Percentiles rank a stretch among this genome's conserved stretches.
Evolutionary conservation across 2,888 invertebrate genomes (phyloP).

Genomic region (Platycheirus albimanus): DNA sequence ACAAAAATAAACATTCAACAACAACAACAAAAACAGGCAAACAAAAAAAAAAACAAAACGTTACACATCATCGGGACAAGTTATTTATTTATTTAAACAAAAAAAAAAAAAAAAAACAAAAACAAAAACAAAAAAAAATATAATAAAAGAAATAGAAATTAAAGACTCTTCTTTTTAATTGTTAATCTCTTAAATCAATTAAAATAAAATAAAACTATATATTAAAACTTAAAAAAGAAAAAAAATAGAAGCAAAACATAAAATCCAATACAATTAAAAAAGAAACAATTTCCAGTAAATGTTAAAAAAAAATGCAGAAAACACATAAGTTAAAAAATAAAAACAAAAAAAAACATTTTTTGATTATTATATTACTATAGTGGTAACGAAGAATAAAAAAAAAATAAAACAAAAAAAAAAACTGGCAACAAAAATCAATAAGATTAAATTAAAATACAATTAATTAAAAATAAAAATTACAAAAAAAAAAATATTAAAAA

Average conservation of each 20-base stretch:
- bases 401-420: conserved; percentile 65
- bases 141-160: conserved; percentile 69
- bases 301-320: conserved; percentile 76
- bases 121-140: conserved; percentile 48
- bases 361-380: conserved; percentile 75
- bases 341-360: conserved; percentile 77
- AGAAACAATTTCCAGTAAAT: conserved; percentile 75
- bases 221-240: conserved; percentile 79
- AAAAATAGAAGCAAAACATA: conserved; percentile 76
- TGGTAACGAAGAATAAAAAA: conserved; percentile 70
- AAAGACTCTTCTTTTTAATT: conserved; percentile 74
- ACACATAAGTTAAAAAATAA: conserved; percentile 71
- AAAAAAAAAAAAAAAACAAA: conserved; percentile 39
- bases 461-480: conserved; percentile 76
- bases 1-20: conserved; percentile 52
- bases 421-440: conserved; percentile 76
- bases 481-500: conserved; percentile 71
- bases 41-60: conserved; percentile 52
- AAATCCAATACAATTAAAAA: conserved; percentile 75
- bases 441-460: conserved; percentile 76
- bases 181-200: conserved; percentile 75
- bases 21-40: conserved; percentile 55
- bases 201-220: conserved; percentile 76
- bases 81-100: conserved; percentile 74
- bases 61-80: conserved; percentile 74